Conservation (phyloP, 2,113 vertebrate species). For the Xiphophorus maculatus region DNA sequence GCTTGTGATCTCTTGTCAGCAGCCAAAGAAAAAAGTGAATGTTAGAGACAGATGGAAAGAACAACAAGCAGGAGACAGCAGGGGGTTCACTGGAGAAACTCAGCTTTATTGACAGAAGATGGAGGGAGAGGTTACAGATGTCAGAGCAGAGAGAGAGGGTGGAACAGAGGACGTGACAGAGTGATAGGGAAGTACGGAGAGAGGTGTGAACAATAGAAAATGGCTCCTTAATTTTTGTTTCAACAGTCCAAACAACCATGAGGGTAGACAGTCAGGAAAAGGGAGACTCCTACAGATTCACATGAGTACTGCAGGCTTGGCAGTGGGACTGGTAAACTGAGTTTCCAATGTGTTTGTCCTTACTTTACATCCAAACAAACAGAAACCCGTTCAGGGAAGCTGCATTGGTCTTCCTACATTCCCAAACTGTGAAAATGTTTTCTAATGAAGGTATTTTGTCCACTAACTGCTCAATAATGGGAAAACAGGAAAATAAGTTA, state of each 20-base stretch:
- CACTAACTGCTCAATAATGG: neutral
- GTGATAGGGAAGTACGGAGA: slow-evolving; percentile 24
- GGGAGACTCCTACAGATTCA: slow-evolving; percentile 59
- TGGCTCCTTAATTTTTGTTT: slow-evolving; percentile 66
- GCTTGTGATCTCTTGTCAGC: slow-evolving; percentile 57
- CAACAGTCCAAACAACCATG: slow-evolving; percentile 65
- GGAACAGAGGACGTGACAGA: slow-evolving; percentile 22
- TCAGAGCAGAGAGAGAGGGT: slow-evolving; percentile 41
- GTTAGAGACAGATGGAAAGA: slow-evolving; percentile 76
- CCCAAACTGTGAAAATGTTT: slow-evolving; percentile 10
- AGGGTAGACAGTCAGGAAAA: slow-evolving; percentile 61
- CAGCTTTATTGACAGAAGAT: slow-evolving; percentile 78
- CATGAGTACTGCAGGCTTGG: slow-evolving; percentile 68
- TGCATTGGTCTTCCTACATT: slow-evolving; percentile 23
- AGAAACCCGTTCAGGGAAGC: slow-evolving; percentile 29
- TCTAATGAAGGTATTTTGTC: slow-evolving; percentile 11
- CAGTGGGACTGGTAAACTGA: slow-evolving; percentile 65
- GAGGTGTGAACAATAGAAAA: slow-evolving; percentile 70
- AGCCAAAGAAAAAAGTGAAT: slow-evolving; percentile 68
- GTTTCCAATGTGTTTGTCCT: slow-evolving; percentile 28
- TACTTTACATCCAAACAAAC: slow-evolving; percentile 33
- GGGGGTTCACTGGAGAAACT: slow-evolving; percentile 73
- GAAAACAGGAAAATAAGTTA: neutral
- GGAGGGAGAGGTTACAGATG: slow-evolving; percentile 70
- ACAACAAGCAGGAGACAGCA: slow-evolving; percentile 77